A percentile compares a stretch with the other conserved stretches of the same genome.
Conservation (phyloP, 2,113 vertebrate species). For the Cynocephalus volans region DNA sequence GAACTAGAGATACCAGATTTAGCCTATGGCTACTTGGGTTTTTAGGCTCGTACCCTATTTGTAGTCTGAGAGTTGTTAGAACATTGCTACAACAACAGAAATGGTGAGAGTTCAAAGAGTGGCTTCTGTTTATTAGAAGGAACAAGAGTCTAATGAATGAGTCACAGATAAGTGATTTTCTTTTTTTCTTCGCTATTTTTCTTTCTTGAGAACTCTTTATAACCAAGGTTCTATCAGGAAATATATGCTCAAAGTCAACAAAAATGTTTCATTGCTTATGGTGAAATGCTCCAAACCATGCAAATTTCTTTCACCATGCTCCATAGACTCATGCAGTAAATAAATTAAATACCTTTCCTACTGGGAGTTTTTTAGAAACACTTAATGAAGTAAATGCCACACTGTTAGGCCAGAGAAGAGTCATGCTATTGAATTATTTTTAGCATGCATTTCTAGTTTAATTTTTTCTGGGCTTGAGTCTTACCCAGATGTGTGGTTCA, state of each 20-base stretch:
- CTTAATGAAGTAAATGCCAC: conserved; percentile 80
- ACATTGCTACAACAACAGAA: neutral
- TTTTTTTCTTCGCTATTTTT: conserved; percentile 28
- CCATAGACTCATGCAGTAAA: conserved; percentile 76
- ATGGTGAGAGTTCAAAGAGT: neutral
- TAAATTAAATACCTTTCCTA: conserved; percentile 83
- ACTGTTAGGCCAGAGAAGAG: conserved; percentile 65
- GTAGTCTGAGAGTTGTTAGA: neutral
- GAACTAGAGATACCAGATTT: neutral
- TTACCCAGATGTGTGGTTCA: conserved; percentile 1
- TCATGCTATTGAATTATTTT: conserved; percentile 79
- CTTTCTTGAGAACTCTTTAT: conserved; percentile 47
- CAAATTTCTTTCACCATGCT: conserved; percentile 76
- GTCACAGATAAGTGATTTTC: neutral
- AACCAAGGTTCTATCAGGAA: conserved; percentile 51
- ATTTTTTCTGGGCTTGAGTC: conserved; percentile 53
- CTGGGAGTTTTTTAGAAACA: conserved; percentile 80
- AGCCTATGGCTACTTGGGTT: neutral
- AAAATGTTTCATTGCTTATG: conserved; percentile 50
- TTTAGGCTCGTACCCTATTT: neutral
- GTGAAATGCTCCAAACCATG: conserved; percentile 58
- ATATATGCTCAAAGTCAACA: neutral
- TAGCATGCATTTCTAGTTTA: conserved; percentile 69
- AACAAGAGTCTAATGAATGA: neutral
- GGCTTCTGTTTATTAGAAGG: conserved; percentile 32